phyloP scores from a whole-genome alignment of 2,797 vertebrate genomes.

The Manis javanica region DNA sequence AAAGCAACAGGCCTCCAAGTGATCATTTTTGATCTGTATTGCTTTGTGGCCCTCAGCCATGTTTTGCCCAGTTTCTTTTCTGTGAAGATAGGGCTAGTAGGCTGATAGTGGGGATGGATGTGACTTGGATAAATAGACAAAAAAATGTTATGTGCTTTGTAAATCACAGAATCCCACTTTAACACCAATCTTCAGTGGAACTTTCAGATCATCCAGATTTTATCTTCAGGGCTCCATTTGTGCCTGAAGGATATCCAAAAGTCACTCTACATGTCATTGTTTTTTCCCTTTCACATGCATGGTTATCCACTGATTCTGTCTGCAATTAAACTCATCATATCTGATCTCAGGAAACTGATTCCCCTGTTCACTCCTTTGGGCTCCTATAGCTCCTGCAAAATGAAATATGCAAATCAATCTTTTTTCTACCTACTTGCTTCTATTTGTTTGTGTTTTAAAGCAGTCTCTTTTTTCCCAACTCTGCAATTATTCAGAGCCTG shows the following conservation, averaged over 20 bases:
- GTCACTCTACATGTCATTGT: not conserved
- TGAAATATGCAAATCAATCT: constrained; percentile 28
- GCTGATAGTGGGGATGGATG: not conserved
- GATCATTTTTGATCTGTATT: constrained; percentile 65
- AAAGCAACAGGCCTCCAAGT: constrained; percentile 61
- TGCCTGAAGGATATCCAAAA: constrained; percentile 28
- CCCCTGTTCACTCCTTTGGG: constrained; percentile 56
- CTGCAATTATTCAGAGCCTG: constrained; percentile 4
- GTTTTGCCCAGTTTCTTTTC: constrained; percentile 57
- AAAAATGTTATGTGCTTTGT: constrained; percentile 14
- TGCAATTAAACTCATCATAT: constrained; percentile 6
- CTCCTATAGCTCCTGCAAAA: not conserved
- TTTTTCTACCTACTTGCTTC: not conserved
- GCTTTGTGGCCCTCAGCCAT: constrained; percentile 52
- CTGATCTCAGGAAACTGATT: constrained; percentile 34
- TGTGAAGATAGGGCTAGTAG: constrained; percentile 8
- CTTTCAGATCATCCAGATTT: constrained; percentile 7
- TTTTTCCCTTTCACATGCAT: not conserved
- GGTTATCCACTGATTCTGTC: not conserved
- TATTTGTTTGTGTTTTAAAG: constrained; percentile 61
- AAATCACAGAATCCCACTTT: constrained; percentile 48
- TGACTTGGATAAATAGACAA: constrained; percentile 43
- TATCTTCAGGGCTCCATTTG: constrained; percentile 33
- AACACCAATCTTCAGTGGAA: constrained; percentile 39
- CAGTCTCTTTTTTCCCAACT: constrained; percentile 27